Percentiles rank a stretch among this genome's conserved stretches.
phyloP scores from a whole-genome alignment of 2,797 vertebrate species.

The Coccyzus lansbergi region DNA sequence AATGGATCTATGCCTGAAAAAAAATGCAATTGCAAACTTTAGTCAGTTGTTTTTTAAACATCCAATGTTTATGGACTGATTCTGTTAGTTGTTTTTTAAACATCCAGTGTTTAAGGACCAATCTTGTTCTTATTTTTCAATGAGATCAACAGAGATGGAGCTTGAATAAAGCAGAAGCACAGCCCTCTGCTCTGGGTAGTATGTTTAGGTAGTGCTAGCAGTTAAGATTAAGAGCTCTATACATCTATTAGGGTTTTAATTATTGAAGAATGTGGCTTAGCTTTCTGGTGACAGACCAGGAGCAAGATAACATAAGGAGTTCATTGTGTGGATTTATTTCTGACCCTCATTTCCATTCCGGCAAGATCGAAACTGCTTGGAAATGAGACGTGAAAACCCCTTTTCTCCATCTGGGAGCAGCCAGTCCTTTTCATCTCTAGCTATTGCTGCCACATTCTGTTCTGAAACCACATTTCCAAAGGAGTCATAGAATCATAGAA shows the following conservation, averaged over 20 bases:
- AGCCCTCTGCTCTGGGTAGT: not conserved
- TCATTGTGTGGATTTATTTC: not conserved
- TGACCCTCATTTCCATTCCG: not conserved
- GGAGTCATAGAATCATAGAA: too few relatives aligned
- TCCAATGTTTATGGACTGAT: not conserved
- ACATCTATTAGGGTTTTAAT: not conserved
- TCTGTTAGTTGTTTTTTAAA: not conserved
- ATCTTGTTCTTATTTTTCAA: not conserved
- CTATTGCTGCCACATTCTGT: not conserved
- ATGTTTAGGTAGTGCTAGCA: not conserved
- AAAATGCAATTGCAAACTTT: not conserved
- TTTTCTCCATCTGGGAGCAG: rapidly evolving
- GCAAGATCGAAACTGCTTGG: not conserved
- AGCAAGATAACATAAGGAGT: not conserved
- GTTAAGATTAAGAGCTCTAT: not conserved
- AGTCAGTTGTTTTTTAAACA: not conserved
- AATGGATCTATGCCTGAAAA: not conserved
- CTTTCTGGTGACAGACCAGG: not conserved
- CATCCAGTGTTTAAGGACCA: not conserved
- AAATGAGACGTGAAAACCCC: not conserved
- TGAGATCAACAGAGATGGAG: not conserved
- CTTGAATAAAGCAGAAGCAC: not conserved
- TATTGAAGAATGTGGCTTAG: not conserved
- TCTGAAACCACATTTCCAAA: not conserved
- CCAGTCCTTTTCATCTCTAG: not conserved